Evolutionary conservation across 2,113 vertebrate species (phyloP).

Genomic region (Thunnus thynnus): DNA sequence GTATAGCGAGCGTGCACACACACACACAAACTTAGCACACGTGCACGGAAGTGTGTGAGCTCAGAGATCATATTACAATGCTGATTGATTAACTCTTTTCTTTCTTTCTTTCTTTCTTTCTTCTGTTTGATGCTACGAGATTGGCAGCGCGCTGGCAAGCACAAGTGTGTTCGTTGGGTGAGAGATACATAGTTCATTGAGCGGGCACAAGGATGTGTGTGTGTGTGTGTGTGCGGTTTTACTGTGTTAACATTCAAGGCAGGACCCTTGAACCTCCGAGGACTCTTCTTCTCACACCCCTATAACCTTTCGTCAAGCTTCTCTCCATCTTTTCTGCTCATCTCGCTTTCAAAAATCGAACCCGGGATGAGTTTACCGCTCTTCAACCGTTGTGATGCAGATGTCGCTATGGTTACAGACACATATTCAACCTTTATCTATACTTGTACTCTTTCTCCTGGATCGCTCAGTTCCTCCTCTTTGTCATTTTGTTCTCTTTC

Average conservation of each 20-base stretch:
- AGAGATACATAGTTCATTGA: conserved; percentile 66
- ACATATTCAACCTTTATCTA: too few species aligned
- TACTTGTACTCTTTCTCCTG: too few species aligned
- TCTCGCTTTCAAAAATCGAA: too few species aligned
- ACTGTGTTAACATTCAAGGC: conserved; percentile 66
- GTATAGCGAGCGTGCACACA: conserved; percentile 7
- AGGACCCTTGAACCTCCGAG: conserved; percentile 59
- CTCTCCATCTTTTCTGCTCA: background rate
- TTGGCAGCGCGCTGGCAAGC: background rate
- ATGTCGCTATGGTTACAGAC: too few species aligned
- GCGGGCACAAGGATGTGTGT: conserved; percentile 58
- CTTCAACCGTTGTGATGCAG: too few species aligned
- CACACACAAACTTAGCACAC: conserved; percentile 10
- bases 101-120: background rate
- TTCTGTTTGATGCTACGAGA: background rate
- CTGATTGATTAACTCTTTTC: conserved; percentile 5
- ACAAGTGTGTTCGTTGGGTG: conserved; percentile 27
- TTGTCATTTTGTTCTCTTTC: too few species aligned
- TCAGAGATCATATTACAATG: conserved; percentile 18
- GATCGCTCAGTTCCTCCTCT: too few species aligned
- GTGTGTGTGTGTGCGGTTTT: conserved; percentile 21
- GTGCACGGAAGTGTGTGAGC: conserved; percentile 23
- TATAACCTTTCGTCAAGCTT: background rate
- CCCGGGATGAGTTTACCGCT: too few species aligned
- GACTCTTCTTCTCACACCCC: conserved; percentile 22